A percentile compares a stretch with the other conserved stretches of the same genome.
phyloP scores from a whole-genome alignment of 2,888 invertebrate genomes.

The Caenorhabditis sp. region DNA sequence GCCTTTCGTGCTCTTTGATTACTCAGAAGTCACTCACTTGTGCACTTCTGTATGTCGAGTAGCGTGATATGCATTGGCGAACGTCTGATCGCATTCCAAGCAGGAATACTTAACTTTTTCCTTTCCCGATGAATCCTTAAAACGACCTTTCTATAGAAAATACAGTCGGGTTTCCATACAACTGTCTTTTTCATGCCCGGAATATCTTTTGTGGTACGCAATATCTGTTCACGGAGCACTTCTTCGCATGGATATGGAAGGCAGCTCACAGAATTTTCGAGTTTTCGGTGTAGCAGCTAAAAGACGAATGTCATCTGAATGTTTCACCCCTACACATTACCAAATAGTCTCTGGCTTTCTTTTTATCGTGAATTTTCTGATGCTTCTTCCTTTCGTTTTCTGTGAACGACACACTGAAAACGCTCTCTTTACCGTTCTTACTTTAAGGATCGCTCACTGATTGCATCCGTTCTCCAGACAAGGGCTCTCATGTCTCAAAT shows the following conservation, averaged over 20 bases:
- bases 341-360: slow-evolving; percentile 4
- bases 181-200: slow-evolving; percentile 7
- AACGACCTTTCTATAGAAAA: not conserved
- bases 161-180: not conserved
- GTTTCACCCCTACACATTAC: not conserved
- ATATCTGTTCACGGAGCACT: slow-evolving; percentile 3
- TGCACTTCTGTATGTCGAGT: slow-evolving; percentile 27
- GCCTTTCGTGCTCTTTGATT: not conserved
- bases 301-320: not conserved
- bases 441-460: slow-evolving; percentile 11
- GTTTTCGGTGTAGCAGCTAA: not conserved
- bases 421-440: not conserved
- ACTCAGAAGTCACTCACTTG: slow-evolving; percentile 1
- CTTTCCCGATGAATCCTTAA: slow-evolving; percentile 2
- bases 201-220: not conserved
- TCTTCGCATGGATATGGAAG: slow-evolving; percentile 2
- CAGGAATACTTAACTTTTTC: slow-evolving; percentile 37
- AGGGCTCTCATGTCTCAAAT: slow-evolving; percentile 27
- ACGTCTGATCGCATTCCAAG: slow-evolving; percentile 2
- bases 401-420: slow-evolving; percentile 41
- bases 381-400: slow-evolving; percentile 35
- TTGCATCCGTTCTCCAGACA: slow-evolving; percentile 35
- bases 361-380: slow-evolving; percentile 35
- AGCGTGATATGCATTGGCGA: slow-evolving; percentile 13
- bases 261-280: not conserved